phyloP scores from a whole-genome alignment of 2,888 invertebrate species.

The Orthosia gracilis region DNA sequence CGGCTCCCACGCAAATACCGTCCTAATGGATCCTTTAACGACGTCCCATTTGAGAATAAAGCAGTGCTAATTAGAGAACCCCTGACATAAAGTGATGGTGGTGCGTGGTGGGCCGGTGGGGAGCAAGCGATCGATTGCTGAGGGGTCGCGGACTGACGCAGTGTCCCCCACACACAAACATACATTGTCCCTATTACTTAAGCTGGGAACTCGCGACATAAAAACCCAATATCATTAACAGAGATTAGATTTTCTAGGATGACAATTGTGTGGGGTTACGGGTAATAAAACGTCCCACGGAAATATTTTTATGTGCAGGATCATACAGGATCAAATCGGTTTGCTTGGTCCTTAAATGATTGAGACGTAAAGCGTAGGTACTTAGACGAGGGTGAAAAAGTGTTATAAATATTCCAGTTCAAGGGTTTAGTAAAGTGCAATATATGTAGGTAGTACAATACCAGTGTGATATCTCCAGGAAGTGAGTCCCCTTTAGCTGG shows the following conservation, averaged over 20 bases:
- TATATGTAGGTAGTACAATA: background rate
- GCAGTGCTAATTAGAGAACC: constrained; percentile 75
- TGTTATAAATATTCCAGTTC: background rate
- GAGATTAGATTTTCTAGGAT: constrained; percentile 55
- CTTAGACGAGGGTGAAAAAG: background rate
- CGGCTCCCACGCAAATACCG: constrained; percentile 62
- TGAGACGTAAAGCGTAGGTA: background rate
- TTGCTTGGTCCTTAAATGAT: constrained; percentile 6
- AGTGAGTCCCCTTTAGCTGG: background rate
- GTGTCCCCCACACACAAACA: constrained; percentile 55
- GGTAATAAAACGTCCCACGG: constrained; percentile 10
- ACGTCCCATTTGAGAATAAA: constrained; percentile 73
- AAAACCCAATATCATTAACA: constrained; percentile 66
- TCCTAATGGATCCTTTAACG: constrained; percentile 73
- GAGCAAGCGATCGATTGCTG: constrained; percentile 59
- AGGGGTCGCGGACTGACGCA: constrained; percentile 56
- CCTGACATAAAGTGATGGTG: constrained; percentile 57
- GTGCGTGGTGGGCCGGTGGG: constrained; percentile 36
- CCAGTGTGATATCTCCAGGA: background rate
- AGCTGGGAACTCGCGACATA: constrained; percentile 65
- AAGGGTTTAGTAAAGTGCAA: background rate
- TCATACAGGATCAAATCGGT: constrained; percentile 10
- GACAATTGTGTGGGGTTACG: constrained; percentile 33
- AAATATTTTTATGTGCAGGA: constrained; percentile 11
- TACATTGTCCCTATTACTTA: constrained; percentile 65